Conservation (phyloP, 2,797 vertebrate species). For the Anguilla megastoma region DNA sequence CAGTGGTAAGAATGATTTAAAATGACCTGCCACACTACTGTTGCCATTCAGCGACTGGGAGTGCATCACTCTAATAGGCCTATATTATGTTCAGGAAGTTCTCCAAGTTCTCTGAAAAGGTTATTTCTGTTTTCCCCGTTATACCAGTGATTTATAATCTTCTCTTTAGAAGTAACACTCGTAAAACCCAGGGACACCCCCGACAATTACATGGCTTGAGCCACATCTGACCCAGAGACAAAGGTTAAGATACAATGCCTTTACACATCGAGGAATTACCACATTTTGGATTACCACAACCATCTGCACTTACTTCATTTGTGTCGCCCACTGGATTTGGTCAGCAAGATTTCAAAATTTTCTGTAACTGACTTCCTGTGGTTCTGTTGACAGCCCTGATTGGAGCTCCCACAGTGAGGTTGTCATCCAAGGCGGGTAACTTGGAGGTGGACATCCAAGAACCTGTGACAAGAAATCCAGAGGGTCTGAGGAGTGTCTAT, state of each 20-base stretch:
- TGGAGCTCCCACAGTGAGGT: conserved; percentile 52
- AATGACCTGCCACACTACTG: not conserved
- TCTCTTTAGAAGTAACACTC: not conserved
- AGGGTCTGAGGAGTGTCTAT: conserved; percentile 30
- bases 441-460: conserved; percentile 56
- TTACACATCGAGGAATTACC: too few relatives aligned
- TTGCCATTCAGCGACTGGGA: not conserved
- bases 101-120: not conserved
- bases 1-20: not conserved
- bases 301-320: not conserved
- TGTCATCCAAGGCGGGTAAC: conserved; percentile 19
- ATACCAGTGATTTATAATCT: not conserved
- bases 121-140: too few relatives aligned
- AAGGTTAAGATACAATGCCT: too few relatives aligned
- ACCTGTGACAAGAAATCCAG: conserved; percentile 46
- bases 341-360: not conserved
- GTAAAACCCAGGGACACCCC: not conserved
- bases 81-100: not conserved
- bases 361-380: not conserved
- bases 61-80: not conserved
- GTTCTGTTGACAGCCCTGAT: conserved; percentile 54
- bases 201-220: too few relatives aligned
- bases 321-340: not conserved
- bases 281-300: not conserved
- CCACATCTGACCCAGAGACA: too few relatives aligned